Evolutionary conservation across 2,113 vertebrate species (phyloP), one percentile per base, ranked within the genome.

Genomic region (Craseonycteris thonglongyai): DNA sequence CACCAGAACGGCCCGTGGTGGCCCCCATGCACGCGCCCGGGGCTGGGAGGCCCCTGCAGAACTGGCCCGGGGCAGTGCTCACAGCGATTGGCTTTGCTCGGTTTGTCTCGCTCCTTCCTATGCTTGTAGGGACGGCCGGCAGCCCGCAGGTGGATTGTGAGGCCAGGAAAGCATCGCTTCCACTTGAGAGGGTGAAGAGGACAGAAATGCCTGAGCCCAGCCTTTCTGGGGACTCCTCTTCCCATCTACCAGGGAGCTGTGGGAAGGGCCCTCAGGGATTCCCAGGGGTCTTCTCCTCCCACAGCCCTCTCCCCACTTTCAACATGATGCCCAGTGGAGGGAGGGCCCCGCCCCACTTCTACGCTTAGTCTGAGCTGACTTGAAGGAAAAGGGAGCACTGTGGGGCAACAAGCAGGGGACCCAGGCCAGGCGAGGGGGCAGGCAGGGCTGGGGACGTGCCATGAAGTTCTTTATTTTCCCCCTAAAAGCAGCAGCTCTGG

Each of bases 391-490:
- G 30, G 26, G 4, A 56, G 24, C 0, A 7, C 0, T 51, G 4
- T 38, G n/a, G 63, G 65, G 79, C 2, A 15, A 15, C 21, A 18
- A 2, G n/a, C 7, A 24, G 71, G 1, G 28, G 8, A 42, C 13
- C 13, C 35, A 30, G 10, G 13, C 16, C 1, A 0, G 10, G 28
- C 33, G 47, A 40, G 16, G 40, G 56, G 30, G 12, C 11, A 12
- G 16, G 28, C 63, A 2, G 33, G 21, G 22, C 6, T 40, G 13
- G 38, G 72, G 6, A 1, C 0, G 2, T 33, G 71, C 58, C 40
- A 0, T 0, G 2, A 0, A 3, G 0, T 3, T 63, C 56, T 28
- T 30, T 6, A 8, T 19, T 42, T n/a, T 45, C 15, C 80, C 78
- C 24, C 9, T 40, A 19, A 42, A 88, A 35, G 10, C 80, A 75